These are phyloP conservation scores for Spheniscus mendiculus DNA, from an alignment of 2,113 vertebrate species.

Conservation along the genomic window DNA sequence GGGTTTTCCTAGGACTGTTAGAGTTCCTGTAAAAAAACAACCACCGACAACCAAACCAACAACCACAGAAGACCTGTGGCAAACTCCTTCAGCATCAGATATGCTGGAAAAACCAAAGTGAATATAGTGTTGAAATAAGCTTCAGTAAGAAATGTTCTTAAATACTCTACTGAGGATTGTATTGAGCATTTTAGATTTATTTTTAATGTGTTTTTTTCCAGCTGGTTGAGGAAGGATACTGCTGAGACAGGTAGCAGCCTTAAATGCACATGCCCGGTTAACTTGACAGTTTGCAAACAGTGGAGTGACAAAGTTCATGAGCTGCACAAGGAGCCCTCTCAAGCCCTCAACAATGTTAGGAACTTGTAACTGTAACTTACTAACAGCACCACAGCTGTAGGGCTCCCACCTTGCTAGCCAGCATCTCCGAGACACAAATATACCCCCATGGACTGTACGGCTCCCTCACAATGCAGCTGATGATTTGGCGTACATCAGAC, in stretches of 20 bases:
- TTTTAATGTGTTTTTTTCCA: not conserved
- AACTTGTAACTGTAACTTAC: not conserved
- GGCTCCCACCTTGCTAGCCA: not conserved
- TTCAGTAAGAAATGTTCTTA: not conserved
- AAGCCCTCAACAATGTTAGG: not conserved
- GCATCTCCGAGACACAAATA: not conserved
- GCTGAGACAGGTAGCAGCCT: not conserved
- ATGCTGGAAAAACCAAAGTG: not conserved
- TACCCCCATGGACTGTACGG: rapidly evolving
- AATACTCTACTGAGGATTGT: not conserved
- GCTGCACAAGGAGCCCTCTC: not conserved
- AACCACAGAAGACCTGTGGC: not conserved
- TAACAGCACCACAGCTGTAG: not conserved
- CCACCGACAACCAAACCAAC: not conserved
- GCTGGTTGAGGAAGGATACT: not conserved
- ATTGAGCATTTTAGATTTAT: not conserved
- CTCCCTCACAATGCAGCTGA: not conserved
- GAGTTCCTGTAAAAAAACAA: not conserved
- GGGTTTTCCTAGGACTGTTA: not conserved
- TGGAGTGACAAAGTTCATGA: not conserved
- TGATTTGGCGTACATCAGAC: not conserved
- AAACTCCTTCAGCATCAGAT: not conserved
- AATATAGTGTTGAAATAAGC: not conserved
- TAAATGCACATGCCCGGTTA: not conserved
- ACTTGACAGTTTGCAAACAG: not conserved